phyloP scores from a whole-genome alignment of 2,888 invertebrate species.

The Melieria crassipennis region DNA sequence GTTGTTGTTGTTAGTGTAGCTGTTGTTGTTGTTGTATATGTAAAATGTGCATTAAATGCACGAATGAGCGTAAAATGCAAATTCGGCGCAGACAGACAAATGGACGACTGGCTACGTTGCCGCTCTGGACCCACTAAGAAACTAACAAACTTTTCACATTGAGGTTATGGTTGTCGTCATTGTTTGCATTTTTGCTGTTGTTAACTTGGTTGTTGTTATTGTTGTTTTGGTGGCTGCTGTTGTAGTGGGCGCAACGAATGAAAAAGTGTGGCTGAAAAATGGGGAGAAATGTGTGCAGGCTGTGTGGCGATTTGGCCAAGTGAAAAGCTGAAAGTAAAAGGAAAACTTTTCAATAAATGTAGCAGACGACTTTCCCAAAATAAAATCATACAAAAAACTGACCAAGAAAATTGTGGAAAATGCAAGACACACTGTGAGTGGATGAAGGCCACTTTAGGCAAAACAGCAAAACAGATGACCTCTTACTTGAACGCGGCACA shows the following conservation, averaged over 20 bases:
- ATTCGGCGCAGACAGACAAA: slow-evolving; percentile 28
- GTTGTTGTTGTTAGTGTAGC: too few relatives aligned
- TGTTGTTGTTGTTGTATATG: too few relatives aligned
- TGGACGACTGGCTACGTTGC: background rate
- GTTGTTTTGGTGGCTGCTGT: slow-evolving; percentile 1
- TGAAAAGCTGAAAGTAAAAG: slow-evolving; percentile 59
- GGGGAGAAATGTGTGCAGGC: too few relatives aligned
- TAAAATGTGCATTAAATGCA: slow-evolving; percentile 47
- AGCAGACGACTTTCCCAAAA: slow-evolving; percentile 50
- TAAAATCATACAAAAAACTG: slow-evolving; percentile 10
- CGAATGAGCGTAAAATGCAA: slow-evolving; percentile 44
- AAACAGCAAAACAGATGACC: too few relatives aligned
- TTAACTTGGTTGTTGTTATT: slow-evolving; percentile 13
- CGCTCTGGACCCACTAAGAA: background rate
- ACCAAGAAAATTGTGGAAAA: too few relatives aligned
- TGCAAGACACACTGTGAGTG: too few relatives aligned
- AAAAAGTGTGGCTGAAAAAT: background rate
- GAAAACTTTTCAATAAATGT: slow-evolving; percentile 44
- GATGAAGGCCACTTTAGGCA: too few relatives aligned
- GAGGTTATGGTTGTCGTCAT: background rate
- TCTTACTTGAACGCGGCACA: too few relatives aligned
- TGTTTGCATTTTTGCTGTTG: slow-evolving; percentile 19
- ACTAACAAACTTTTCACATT: background rate
- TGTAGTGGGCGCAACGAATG: slow-evolving; percentile 36
- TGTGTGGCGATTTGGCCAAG: too few relatives aligned